Conservation (phyloP, 2,113 vertebrate species). For the Lichenostomus cassidix region DNA sequence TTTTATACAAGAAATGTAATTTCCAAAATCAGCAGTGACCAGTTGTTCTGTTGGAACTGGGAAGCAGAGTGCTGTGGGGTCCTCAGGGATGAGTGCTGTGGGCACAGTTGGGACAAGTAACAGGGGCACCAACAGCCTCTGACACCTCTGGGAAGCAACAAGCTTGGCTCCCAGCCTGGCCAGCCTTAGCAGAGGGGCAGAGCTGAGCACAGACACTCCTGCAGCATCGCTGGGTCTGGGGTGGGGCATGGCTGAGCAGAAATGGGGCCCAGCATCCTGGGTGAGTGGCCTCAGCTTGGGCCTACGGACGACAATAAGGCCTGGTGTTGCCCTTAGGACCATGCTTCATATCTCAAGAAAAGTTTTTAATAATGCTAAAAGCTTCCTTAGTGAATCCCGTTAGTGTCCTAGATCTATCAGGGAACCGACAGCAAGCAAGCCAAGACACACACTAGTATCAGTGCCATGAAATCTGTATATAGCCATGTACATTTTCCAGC, state of each 20-base stretch:
- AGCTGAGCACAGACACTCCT: not conserved
- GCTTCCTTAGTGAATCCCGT: not conserved
- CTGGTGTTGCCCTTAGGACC: not conserved
- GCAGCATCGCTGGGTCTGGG: not conserved
- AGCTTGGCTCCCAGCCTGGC: no score
- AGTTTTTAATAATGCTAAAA: not conserved
- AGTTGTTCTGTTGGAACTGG: accelerated
- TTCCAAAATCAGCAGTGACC: not conserved
- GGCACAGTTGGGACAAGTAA: not conserved
- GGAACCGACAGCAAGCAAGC: not conserved
- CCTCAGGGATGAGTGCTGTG: accelerated
- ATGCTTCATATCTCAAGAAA: not conserved
- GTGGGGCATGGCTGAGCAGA: not conserved
- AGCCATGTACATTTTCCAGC: not conserved
- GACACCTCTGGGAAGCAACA: not conserved
- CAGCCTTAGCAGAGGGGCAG: not conserved
- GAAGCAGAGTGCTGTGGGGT: not conserved
- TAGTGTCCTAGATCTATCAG: not conserved
- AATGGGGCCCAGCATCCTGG: not conserved
- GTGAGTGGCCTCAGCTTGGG: not conserved
- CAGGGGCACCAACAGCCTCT: not conserved
- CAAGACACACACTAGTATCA: not conserved
- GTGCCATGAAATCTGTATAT: not conserved
- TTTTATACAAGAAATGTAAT: not conserved
- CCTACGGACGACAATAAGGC: not conserved